Base-by-base conservation (phyloP, 1,140 invertebrate genomes). In the Caenorhabditis inopinata region DNA sequence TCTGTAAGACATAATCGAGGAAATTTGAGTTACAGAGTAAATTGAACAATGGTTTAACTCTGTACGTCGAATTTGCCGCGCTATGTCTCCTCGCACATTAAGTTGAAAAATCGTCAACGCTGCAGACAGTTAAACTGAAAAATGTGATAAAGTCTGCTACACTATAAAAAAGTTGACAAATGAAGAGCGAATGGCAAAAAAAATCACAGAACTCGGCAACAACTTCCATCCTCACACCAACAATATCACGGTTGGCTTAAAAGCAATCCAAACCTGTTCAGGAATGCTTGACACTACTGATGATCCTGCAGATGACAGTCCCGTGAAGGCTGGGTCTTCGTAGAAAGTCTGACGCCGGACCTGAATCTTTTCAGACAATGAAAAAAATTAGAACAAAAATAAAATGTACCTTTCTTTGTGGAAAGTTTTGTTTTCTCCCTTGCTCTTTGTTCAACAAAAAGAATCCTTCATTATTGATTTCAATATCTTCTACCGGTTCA, bases 241-340 rank as follows among this genome's bases (percentile, higher is more conserved):
- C 32, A 21, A 42, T 14, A 42, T 42, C 25, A 11, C 32, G n/a
- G n/a, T n/a, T n/a, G n/a, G n/a, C n/a, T 16, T 38, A 68, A 68
- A 7, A 18, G n/a, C n/a, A 38, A 42, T 27, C n/a, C 32, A 18
- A 16, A 68, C 58, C 58, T 68, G 58, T 29, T 18, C 18, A 25
- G 18, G 18, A 5, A 32, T 9, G 11, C n/a, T 68, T n/a, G 58
- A 68, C 2, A 68, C 18, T 1, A 42, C 32, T 18, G 58, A 68
- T 4, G 58, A 68, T 4, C 58, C 58, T 21, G 58, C 58, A 68
- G 58, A 68, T n/a, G 58, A 68, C 9, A 29, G 11, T 21, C 76
- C 76, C 21, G 35, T 78, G 42, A 78, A 47, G 2, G 75, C 75
- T 7, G 46, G 75, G 53, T 76, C 75, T 5, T 78, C 76, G 76